These are phyloP conservation scores for Stichopus horrens DNA, from an alignment of 53 echinoderm and acorn worm species.

Conservation along the genomic window DNA sequence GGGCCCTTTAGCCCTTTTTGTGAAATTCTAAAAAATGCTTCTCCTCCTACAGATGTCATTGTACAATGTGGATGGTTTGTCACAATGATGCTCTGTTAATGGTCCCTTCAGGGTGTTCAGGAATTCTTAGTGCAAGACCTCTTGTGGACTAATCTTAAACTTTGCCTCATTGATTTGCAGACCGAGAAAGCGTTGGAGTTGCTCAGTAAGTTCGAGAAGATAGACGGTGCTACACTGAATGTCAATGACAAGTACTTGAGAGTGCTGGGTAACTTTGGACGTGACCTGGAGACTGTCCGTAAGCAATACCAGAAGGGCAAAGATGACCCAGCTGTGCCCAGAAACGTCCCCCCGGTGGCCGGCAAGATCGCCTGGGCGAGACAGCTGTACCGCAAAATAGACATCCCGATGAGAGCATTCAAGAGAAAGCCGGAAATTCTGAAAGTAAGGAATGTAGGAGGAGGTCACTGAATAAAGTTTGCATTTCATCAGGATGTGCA, in stretches of 20 bases:
- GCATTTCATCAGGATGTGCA: no score
- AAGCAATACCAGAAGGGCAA: slow-evolving; percentile 97
- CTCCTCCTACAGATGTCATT: no score
- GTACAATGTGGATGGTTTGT: no score
- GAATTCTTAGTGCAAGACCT: no score
- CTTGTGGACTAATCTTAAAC: no score
- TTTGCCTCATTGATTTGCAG: slow-evolving; percentile 46
- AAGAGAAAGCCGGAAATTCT: slow-evolving; percentile 94
- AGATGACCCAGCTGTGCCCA: slow-evolving; percentile 83
- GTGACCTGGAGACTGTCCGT: slow-evolving; percentile 88
- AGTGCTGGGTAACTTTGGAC: slow-evolving; percentile 86
- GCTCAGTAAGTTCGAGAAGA: slow-evolving; percentile 95
- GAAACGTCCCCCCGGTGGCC: slow-evolving; percentile 93
- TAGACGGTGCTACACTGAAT: slow-evolving; percentile 75
- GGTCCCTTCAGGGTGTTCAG: no score
- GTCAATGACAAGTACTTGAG: slow-evolving; percentile 97
- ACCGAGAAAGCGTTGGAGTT: slow-evolving; percentile 97
- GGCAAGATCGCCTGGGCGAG: slow-evolving; percentile 99
- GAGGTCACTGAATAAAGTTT: no score
- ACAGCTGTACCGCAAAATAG: slow-evolving; percentile 96
- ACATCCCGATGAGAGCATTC: slow-evolving; percentile 93
- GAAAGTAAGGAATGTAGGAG: slow-evolving; percentile 48
- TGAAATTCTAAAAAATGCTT: no score
- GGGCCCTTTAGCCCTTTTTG: no score
- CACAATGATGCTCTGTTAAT: no score